Evolutionary conservation across 1,140 invertebrate genomes (phyloP), one percentile per base, ranked within the genome.

Genomic region (Cataglyphis hispanica): DNA sequence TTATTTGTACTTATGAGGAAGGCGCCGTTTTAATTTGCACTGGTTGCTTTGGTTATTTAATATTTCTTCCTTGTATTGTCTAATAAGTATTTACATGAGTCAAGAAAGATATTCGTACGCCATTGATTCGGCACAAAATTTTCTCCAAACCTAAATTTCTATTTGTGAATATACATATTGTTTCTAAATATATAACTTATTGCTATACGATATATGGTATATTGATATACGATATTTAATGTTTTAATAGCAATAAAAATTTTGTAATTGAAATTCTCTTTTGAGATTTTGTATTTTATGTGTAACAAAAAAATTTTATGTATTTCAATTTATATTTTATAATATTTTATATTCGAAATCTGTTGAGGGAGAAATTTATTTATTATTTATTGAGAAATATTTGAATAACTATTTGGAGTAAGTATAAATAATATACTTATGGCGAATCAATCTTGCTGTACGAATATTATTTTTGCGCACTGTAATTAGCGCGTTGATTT

Each of bases 401-500:
- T 53, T 66, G 19, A 34, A 22, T 50, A 67, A 22, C 0, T 66
- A 34, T 46, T 40, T 77, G 60, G 43, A 66, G 40, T n/a, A n/a
- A n/a, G n/a, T n/a, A 66, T 46, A 46, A 69, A 56, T 66, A 37
- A 66, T 27, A 66, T 27, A 69, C 6, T 80, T 66, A 34, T 22
- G 61, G 77, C 77, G 50, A 80, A 69, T 69, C 37, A 56, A 80
- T 40, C 19, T 43, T 19, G 27, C 31, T 13, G 37, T 60, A 31
- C 53, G 67, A 61, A 61, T 74, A 37, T 25, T 72, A 74, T 43
- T 60, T 81, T 60, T 43, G 43, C 77, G 64, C 77, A 56, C 19
- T 56, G 56, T 72, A 74, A 74, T 58, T 58, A 74, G 56, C 69
- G 67, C 56, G 37, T 46, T 74, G 37, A 83, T 83, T 83, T 83